Conservation (phyloP, 1,140 invertebrate species). For the Zaprionus gabonicus region DNA sequence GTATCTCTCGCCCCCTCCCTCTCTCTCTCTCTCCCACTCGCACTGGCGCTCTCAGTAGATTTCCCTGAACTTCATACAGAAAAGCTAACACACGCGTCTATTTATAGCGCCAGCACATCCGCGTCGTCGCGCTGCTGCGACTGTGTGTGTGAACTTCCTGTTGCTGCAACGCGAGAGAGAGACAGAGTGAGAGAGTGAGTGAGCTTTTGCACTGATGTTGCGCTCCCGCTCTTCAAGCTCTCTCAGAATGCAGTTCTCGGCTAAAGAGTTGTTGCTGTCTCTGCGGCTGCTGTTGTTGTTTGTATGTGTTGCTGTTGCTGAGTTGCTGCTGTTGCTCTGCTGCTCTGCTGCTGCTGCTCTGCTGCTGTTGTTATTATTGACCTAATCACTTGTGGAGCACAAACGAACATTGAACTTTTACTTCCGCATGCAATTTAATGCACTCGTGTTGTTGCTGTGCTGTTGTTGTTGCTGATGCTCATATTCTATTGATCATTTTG, state of each 20-base stretch:
- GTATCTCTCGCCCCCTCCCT: not conserved
- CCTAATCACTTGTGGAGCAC: conserved; percentile 85
- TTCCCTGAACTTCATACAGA: conserved; percentile 78
- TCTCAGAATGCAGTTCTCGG: conserved; percentile 56
- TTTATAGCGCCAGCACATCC: conserved; percentile 66
- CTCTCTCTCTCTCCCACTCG: conserved; percentile 3
- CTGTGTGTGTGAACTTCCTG: conserved; percentile 57
- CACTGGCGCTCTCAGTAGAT: conserved; percentile 59
- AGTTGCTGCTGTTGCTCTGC: conserved; percentile 15
- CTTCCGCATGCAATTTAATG: conserved; percentile 79
- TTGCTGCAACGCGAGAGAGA: conserved; percentile 47
- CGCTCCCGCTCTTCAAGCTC: conserved; percentile 16
- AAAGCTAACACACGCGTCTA: conserved; percentile 68
- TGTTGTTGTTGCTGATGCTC: not conserved
- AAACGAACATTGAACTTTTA: conserved; percentile 85
- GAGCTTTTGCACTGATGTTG: conserved; percentile 36
- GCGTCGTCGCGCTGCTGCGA: conserved; percentile 26
- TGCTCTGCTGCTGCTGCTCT: conserved; percentile 44
- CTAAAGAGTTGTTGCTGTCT: conserved; percentile 23
- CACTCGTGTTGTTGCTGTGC: conserved; percentile 1
- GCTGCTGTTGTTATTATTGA: conserved; percentile 80
- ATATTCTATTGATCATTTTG: conserved; percentile 68
- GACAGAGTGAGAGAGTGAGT: conserved; percentile 17
- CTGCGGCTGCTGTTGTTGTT: conserved; percentile 60
- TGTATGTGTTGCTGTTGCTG: conserved; percentile 2